Conservation (phyloP, 2,113 vertebrate genomes). For the Phoxinus phoxinus region DNA sequence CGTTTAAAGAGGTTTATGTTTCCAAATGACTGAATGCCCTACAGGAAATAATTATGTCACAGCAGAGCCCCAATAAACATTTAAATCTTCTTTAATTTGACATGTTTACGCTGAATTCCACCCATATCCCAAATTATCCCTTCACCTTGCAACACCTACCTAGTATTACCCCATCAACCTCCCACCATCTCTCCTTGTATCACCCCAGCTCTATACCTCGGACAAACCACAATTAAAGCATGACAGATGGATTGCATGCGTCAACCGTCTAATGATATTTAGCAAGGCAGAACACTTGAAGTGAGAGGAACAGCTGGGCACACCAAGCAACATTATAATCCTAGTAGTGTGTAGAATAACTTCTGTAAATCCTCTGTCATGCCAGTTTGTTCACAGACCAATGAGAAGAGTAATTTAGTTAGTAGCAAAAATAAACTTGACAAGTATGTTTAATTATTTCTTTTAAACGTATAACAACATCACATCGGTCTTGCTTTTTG, state of each 20-base stretch:
- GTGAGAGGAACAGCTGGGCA: conserved; percentile 33
- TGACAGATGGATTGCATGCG: conserved; percentile 63
- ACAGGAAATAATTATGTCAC: neutral
- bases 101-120: neutral
- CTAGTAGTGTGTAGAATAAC: neutral
- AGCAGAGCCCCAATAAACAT: neutral
- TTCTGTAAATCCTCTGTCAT: conserved; percentile 6
- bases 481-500: neutral
- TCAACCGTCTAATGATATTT: conserved; percentile 55
- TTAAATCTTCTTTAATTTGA: neutral
- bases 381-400: neutral
- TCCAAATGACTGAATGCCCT: conserved; percentile 8
- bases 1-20: conserved; percentile 11
- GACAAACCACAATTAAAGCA: conserved; percentile 64
- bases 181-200: conserved; percentile 27
- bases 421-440: neutral
- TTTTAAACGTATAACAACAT: neutral
- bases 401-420: neutral
- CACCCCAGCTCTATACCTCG: conserved; percentile 16
- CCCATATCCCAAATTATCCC: neutral
- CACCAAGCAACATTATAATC: conserved; percentile 15
- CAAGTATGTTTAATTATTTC: neutral
- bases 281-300: conserved; percentile 28
- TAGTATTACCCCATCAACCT: conserved; percentile 2
- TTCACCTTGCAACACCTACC: neutral